Conservation (phyloP, 2,113 vertebrate genomes). For the Chaenogobius annularis region DNA sequence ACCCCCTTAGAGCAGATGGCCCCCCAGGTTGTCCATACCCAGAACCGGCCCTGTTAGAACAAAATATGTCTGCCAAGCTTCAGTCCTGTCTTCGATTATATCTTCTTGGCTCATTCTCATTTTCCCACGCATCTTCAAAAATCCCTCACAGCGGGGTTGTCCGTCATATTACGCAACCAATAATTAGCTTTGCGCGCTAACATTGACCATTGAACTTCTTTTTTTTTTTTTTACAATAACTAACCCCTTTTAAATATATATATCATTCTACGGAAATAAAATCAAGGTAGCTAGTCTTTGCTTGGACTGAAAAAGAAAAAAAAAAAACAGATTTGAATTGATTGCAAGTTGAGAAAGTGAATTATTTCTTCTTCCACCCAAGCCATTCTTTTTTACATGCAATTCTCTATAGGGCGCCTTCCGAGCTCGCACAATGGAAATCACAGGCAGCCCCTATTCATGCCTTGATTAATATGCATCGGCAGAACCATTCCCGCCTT, state of each 20-base stretch:
- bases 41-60: too few relatives aligned
- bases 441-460: background rate
- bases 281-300: background rate
- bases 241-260: background rate
- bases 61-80: background rate
- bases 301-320: too few relatives aligned
- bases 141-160: background rate
- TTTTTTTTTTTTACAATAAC: too few relatives aligned
- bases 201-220: background rate
- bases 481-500: background rate
- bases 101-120: background rate
- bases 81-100: background rate
- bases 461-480: conserved; percentile 1
- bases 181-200: background rate
- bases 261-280: background rate
- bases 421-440: conserved; percentile 1
- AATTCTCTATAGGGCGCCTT: background rate
- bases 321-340: too few relatives aligned
- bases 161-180: background rate
- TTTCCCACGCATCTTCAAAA: background rate
- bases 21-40: too few relatives aligned
- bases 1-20: too few relatives aligned
- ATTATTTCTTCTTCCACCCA: background rate
- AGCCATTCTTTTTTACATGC: background rate
- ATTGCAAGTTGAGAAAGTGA: background rate